These are phyloP conservation scores for Tholera decimalis DNA, from an alignment of 2,888 invertebrate species.

Conservation along the genomic window DNA sequence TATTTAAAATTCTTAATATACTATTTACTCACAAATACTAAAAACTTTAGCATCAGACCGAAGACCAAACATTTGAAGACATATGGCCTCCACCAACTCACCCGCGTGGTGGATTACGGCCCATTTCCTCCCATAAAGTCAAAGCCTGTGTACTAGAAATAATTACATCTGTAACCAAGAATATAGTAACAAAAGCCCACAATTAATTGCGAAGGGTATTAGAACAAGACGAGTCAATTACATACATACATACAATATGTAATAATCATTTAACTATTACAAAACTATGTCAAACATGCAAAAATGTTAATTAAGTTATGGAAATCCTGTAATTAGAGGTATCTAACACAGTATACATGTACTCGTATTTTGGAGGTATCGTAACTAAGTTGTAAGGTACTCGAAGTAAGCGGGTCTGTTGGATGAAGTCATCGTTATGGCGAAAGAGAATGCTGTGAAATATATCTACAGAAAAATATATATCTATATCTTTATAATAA, in stretches of 20 bases:
- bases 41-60: no score
- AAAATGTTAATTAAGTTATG: constrained; percentile 36
- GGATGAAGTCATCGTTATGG: no score
- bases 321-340: constrained; percentile 30
- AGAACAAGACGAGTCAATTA: constrained; percentile 44
- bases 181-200: constrained; percentile 12
- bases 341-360: constrained; percentile 12
- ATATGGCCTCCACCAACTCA: no score
- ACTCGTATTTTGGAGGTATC: constrained; percentile 4
- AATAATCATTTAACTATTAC: constrained; percentile 30
- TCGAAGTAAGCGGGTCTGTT: neutral
- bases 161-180: neutral
- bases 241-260: constrained; percentile 32
- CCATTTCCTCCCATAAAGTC: no score
- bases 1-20: no score
- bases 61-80: no score
- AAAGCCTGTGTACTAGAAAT: no score
- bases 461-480: no score
- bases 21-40: no score
- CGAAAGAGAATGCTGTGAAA: no score
- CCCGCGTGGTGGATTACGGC: no score
- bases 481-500: no score
- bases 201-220: constrained; percentile 31
- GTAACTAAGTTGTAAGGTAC: neutral
- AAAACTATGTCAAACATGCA: constrained; percentile 8